Percentiles rank a stretch among this genome's conserved stretches.
Evolutionary conservation across 2,113 vertebrate species (phyloP).

Genomic region (Sisor rabdophorus): DNA sequence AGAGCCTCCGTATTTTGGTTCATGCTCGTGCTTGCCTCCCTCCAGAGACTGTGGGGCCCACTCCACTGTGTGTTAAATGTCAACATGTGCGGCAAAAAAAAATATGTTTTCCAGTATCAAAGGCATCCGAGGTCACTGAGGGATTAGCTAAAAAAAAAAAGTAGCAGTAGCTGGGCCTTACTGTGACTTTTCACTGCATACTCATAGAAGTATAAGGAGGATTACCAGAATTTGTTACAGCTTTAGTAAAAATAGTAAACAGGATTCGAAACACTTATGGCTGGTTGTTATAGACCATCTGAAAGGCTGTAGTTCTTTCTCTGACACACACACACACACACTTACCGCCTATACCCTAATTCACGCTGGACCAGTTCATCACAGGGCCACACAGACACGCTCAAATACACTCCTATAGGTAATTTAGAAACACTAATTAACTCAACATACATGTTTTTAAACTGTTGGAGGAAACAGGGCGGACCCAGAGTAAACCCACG

Average conservation of each 20-base stretch:
- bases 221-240: conserved; percentile 29
- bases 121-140: conserved; percentile 62
- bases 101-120: conserved; percentile 55
- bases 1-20: conserved; percentile 56
- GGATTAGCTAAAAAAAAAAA: conserved; percentile 42
- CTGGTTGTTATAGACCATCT: neutral
- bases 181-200: conserved; percentile 14
- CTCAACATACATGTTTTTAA: too few relatives aligned
- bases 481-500: too few relatives aligned
- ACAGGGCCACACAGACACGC: too few relatives aligned
- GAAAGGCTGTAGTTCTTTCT: conserved; percentile 5
- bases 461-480: too few relatives aligned
- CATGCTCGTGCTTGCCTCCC: conserved; percentile 67
- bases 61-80: conserved; percentile 67
- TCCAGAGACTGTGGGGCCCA: conserved; percentile 66
- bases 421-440: too few relatives aligned
- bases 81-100: conserved; percentile 64
- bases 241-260: conserved; percentile 7
- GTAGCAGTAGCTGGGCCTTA: neutral
- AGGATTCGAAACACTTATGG: neutral
- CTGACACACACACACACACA: neutral
- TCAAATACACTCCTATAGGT: too few relatives aligned
- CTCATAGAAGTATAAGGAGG: neutral
- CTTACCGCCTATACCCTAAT: conserved; percentile 7
- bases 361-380: neutral